Base-by-base conservation (phyloP, 2,113 vertebrate genomes). In the Tretioscincus oriximinensis region DNA sequence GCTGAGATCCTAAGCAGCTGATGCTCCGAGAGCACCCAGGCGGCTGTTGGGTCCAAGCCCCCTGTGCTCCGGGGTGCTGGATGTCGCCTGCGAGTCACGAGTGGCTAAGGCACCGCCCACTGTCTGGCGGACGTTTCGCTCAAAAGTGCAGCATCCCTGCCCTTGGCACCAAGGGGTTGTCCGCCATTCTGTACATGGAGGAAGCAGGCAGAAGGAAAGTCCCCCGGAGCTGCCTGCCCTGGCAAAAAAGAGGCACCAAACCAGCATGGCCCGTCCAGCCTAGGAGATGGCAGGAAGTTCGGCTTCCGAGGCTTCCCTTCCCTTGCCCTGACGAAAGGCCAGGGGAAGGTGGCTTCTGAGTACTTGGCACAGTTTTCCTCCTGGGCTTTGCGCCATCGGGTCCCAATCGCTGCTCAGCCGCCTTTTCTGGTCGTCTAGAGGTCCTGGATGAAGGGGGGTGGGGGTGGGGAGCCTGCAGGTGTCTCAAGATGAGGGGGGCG, bases 211-310 rank as follows among this genome's bases (percentile, higher is more conserved):
- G 63, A 14, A 24, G 26, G 41, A 6, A 9, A 7, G 61, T 22
- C 28, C 74, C 61, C 2, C 24, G 35, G n/a, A 7, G 21, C 75
- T 29, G 7, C 9, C 14, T 11, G 54, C 54, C 54, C 54, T 16
- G 14, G 54, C 7, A 45, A 26, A 35, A 35, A 45, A 35, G 74
- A 5, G 29, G 11, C 73, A 5, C 5, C 26, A 54, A 1, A 16
- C 24, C 20, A 28, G 1, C n/a, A 7, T 41, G 26, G 58, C 7
- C 75, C 12, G 8, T 41, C 22, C 21, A n/a, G 12, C 35, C 29
- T n/a, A 9, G 35, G 18, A 16, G 10, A 5, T 28, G 22, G 5
- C n/a, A 47, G 2, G 1, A 1, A 3, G 22, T 4, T 14, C 2
- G 8, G 5, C 24, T 26, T 20, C 45, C 26, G 1, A 1, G 24